Evolutionary conservation across 2,888 invertebrate species (phyloP).

Genomic region (Xiphydria camelus): DNA sequence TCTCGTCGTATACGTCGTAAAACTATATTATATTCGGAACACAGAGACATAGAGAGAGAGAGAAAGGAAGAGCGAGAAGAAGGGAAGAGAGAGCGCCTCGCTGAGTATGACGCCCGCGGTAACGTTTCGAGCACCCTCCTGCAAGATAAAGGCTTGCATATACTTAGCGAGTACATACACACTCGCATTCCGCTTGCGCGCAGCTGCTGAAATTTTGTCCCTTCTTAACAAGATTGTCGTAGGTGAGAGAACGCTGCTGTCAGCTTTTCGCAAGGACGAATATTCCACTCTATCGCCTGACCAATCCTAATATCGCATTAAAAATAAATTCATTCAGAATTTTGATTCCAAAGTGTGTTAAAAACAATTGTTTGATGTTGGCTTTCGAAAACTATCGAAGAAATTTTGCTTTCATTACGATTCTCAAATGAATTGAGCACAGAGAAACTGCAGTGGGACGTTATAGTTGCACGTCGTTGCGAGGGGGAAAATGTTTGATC

Average conservation of each 20-base stretch:
- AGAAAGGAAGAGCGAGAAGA: too few relatives aligned
- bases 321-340: too few relatives aligned
- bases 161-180: constrained; percentile 45
- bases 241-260: too few relatives aligned
- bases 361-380: too few relatives aligned
- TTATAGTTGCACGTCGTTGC: not conserved
- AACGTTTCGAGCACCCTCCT: constrained; percentile 44
- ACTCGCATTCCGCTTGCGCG: constrained; percentile 24
- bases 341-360: too few relatives aligned
- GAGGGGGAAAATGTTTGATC: constrained; percentile 9
- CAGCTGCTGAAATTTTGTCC: constrained; percentile 39
- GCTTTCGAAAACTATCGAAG: too few relatives aligned
- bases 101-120: constrained; percentile 50
- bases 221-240: constrained; percentile 33
- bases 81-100: constrained; percentile 17
- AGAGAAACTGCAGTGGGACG: not conserved
- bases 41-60: too few relatives aligned
- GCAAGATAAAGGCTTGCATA: constrained; percentile 49
- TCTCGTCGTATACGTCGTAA: constrained; percentile 33
- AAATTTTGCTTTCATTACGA: too few relatives aligned
- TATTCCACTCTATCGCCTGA: too few relatives aligned
- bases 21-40: constrained; percentile 44
- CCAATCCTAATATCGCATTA: too few relatives aligned
- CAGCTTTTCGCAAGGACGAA: too few relatives aligned
- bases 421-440: constrained; percentile 8